Conservation (phyloP, 2,113 vertebrate genomes). For the Brachypteracias leptosomus region DNA sequence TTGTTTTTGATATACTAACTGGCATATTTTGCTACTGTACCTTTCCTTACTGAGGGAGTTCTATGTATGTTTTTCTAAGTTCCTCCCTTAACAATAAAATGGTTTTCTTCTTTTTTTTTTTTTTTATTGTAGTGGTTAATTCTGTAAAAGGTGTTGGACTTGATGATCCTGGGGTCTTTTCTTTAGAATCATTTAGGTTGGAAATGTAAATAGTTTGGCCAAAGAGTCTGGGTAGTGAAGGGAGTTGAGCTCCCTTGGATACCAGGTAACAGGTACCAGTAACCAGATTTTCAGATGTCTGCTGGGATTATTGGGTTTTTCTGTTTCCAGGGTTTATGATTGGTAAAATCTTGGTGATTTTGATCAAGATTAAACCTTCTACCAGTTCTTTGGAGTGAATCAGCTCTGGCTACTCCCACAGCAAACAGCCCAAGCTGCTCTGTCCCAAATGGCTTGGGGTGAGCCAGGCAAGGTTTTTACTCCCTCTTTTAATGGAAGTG, state of each 20-base stretch:
- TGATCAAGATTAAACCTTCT: not conserved
- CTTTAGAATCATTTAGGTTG: too few species aligned
- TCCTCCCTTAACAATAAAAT: slow-evolving; percentile 14
- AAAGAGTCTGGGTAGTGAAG: not conserved
- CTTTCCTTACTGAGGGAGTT: slow-evolving; percentile 11
- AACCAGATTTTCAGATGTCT: not conserved
- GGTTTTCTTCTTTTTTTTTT: slow-evolving; percentile 33
- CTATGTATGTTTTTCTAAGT: slow-evolving; percentile 47
- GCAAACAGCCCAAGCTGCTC: not conserved
- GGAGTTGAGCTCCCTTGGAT: accelerated
- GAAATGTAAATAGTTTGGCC: not conserved
- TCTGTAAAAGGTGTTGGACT: not conserved
- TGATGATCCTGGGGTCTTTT: too few species aligned
- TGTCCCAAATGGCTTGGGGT: not conserved
- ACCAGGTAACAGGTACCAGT: not conserved
- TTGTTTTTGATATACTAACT: slow-evolving; percentile 40
- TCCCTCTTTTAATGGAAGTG: accelerated
- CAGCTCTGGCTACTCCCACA: not conserved
- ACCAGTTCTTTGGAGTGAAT: not conserved
- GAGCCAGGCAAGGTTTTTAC: not conserved
- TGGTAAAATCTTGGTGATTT: not conserved
- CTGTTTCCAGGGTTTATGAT: not conserved
- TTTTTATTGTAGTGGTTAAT: not conserved
- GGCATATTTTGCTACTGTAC: slow-evolving; percentile 12
- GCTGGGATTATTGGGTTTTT: not conserved